Evolutionary conservation across 2,888 invertebrate genomes (phyloP).

Genomic region (Drosophila meridiana): DNA sequence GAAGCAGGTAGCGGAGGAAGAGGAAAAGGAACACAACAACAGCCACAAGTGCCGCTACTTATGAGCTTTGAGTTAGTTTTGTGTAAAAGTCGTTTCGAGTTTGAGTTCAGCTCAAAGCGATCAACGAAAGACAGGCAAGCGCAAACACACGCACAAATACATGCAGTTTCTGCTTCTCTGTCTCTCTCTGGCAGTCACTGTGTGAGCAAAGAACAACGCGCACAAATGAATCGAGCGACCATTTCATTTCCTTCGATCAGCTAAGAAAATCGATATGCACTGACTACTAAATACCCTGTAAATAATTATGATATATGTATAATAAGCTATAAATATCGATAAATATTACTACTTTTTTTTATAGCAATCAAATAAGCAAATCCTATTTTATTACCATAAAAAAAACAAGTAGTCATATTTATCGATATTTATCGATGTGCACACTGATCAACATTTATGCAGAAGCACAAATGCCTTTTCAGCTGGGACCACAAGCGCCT

Average conservation of each 20-base stretch:
- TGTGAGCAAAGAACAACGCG: constrained; percentile 8
- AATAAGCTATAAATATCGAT: neutral
- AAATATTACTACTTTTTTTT: no score
- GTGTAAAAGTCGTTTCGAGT: constrained; percentile 44
- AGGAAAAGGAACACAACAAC: constrained; percentile 1
- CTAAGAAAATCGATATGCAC: neutral
- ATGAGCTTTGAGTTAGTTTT: constrained; percentile 41
- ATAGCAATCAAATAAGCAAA: no score
- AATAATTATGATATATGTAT: neutral
- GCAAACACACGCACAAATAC: constrained; percentile 4
- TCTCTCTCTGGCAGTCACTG: neutral
- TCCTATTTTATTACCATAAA: no score
- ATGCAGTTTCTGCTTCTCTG: neutral
- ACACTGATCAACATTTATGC: no score
- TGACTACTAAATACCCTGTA: neutral
- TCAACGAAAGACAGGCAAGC: constrained; percentile 55
- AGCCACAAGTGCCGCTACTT: constrained; percentile 23
- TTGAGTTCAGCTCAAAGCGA: constrained; percentile 59
- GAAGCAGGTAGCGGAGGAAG: neutral
- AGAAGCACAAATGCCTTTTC: no score
- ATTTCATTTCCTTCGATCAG: neutral
- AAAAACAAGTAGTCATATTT: no score
- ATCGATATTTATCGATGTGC: no score
- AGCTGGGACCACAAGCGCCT: neutral
- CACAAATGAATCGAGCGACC: constrained; percentile 21